These are phyloP conservation scores for Podabrus alpinus DNA, from an alignment of 2,888 invertebrate genomes.

Conservation along the genomic window DNA sequence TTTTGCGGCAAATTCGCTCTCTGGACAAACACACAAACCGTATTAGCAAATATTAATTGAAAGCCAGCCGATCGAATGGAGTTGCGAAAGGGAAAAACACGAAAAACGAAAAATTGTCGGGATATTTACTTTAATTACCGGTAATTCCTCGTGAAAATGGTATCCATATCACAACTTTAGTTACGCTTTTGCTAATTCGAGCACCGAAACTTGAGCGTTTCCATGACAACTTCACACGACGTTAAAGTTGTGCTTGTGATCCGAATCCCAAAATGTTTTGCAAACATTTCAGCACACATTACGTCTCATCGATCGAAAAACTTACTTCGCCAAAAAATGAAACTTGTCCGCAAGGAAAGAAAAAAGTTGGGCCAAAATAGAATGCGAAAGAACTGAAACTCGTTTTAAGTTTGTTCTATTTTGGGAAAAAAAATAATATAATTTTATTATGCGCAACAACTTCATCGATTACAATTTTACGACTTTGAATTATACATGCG, in stretches of 20 bases:
- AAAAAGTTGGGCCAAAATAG: neutral
- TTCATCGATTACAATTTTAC: slow-evolving; percentile 12
- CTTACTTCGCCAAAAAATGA: neutral
- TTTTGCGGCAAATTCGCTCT: slow-evolving; percentile 29
- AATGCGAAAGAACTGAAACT: neutral
- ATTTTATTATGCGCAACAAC: slow-evolving; percentile 9
- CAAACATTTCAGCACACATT: neutral
- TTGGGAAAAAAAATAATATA: neutral
- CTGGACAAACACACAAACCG: slow-evolving; percentile 5
- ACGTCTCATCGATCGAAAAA: neutral
- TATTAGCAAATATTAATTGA: slow-evolving; percentile 3
- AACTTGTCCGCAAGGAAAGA: neutral
- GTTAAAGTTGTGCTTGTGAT: neutral
- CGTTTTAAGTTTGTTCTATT: neutral
- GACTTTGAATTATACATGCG: slow-evolving; percentile 9
- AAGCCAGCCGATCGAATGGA: neutral
- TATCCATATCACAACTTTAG: neutral
- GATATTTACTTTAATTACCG: neutral
- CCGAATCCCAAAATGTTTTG: neutral
- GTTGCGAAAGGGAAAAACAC: neutral
- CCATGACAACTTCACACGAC: neutral
- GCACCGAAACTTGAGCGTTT: neutral
- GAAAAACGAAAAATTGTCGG: neutral
- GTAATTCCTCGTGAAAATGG: neutral
- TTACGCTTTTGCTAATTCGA: neutral